phyloP scores from a whole-genome alignment of 2,113 vertebrate species.

The Anser cygnoides region DNA sequence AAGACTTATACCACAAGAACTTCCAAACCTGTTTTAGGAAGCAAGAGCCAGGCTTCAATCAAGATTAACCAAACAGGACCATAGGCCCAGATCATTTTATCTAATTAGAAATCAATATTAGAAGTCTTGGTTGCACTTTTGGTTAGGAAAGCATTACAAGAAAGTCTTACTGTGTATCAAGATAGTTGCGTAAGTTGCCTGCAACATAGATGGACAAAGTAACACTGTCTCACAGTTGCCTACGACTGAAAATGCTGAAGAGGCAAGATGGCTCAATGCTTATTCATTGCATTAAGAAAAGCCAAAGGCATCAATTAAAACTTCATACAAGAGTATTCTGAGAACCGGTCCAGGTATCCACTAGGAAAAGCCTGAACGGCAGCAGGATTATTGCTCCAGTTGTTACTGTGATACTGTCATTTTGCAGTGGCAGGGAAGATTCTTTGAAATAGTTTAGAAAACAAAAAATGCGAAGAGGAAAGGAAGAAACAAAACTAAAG shows the following conservation, averaged over 20 bases:
- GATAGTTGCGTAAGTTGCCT: not conserved
- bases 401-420: not conserved
- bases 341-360: not conserved
- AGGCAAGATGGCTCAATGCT: not conserved
- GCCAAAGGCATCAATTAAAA: not conserved
- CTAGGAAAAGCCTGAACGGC: not conserved
- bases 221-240: not conserved
- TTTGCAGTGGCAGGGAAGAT: not conserved
- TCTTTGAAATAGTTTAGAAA: not conserved
- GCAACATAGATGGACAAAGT: not conserved
- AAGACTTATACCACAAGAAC: not conserved
- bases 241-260: not conserved
- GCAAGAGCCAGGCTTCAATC: not conserved
- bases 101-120: not conserved
- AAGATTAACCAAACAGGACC: not conserved
- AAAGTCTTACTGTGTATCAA: not conserved
- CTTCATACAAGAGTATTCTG: accelerated
- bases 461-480: not conserved
- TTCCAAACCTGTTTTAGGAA: not conserved
- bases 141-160: not conserved
- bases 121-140: not conserved
- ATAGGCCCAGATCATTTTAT: not conserved
- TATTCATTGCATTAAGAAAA: not conserved
- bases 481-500: not conserved
- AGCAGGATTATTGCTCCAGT: not conserved